Evolutionary conservation across 2,888 invertebrate genomes (phyloP).

Genomic region (Frankliniella fusca): DNA sequence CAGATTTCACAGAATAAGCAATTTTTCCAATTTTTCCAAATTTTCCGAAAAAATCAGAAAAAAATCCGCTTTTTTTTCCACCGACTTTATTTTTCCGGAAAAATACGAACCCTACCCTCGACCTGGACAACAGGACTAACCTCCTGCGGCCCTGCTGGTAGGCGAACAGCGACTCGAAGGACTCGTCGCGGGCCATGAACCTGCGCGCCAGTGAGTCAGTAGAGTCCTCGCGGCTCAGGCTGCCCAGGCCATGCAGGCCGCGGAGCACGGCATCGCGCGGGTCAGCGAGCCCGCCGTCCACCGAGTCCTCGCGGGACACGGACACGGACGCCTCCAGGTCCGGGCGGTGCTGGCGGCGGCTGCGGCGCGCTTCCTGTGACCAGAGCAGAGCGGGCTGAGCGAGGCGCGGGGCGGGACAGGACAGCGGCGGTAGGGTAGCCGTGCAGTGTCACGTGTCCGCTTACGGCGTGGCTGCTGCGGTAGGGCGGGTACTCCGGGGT

Average conservation of each 20-base stretch:
- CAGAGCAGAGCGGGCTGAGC: background rate
- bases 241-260: background rate
- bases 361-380: background rate
- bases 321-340: background rate
- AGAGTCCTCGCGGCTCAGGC: conserved; percentile 9
- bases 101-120: too few species aligned
- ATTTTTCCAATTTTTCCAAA: too few species aligned
- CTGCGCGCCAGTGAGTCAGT: background rate
- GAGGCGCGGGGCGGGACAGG: too few species aligned
- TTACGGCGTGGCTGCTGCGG: background rate
- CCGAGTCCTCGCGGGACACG: background rate
- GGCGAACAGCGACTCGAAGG: conserved; percentile 11
- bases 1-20: too few species aligned
- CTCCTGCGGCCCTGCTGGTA: conserved; percentile 13
- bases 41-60: too few species aligned
- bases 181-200: conserved; percentile 18
- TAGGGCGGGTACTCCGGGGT: conserved; percentile 2
- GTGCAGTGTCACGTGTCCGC: too few species aligned
- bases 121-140: background rate
- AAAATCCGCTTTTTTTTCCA: too few species aligned
- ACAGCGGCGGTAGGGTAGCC: too few species aligned
- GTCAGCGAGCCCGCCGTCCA: background rate
- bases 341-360: background rate
- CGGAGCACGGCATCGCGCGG: background rate
- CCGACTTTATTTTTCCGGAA: too few species aligned